Percentiles rank a stretch among this genome's conserved stretches.
These are phyloP conservation scores for Actenoides hombroni DNA, from an alignment of 2,113 vertebrate genomes.

Conservation along the genomic window DNA sequence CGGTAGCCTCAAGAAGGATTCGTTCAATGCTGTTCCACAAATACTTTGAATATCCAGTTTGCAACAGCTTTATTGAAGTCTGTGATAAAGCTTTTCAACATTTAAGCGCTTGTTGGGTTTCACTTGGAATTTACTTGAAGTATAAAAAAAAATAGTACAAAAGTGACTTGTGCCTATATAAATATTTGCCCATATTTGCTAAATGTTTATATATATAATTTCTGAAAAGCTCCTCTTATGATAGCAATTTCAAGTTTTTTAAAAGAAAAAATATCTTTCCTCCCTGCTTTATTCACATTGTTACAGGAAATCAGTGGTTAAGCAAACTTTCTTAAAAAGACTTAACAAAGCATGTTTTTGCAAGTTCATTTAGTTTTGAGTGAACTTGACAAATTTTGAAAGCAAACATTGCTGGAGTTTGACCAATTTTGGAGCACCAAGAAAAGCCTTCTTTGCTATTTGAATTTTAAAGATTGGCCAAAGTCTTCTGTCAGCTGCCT, in stretches of 20 bases:
- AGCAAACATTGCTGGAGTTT: background rate
- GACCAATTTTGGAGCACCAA: background rate
- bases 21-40: background rate
- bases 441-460: background rate
- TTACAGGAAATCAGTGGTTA: background rate
- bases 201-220: background rate
- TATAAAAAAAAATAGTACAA: background rate
- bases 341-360: background rate
- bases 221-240: background rate
- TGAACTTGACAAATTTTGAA: constrained; percentile 28
- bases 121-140: constrained; percentile 39
- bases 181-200: constrained; percentile 52
- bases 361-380: constrained; percentile 7
- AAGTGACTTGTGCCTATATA: background rate
- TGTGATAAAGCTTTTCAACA: background rate
- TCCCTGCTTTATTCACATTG: background rate
- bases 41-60: background rate
- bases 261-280: background rate
- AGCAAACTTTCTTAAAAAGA: background rate
- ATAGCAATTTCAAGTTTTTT: background rate
- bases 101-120: background rate
- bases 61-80: background rate
- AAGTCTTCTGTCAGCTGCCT: constrained; percentile 46
- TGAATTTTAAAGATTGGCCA: constrained; percentile 54
- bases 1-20: background rate